phyloP scores from a whole-genome alignment of 2,888 invertebrate genomes.

The Pyrochroa serraticornis region DNA sequence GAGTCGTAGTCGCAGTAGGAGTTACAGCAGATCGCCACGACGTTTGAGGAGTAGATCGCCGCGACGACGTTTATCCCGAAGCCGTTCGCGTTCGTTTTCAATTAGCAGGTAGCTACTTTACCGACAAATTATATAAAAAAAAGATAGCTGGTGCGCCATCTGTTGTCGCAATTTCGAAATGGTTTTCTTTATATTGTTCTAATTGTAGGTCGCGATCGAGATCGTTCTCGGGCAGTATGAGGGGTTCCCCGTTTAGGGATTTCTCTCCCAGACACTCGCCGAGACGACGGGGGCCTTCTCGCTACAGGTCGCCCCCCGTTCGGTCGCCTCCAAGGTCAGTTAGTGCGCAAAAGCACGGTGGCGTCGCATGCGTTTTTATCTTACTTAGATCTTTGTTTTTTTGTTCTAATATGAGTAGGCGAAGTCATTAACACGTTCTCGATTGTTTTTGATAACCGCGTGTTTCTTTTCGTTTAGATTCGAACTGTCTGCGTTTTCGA shows the following conservation, averaged over 20 bases:
- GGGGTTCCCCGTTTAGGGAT: conserved; percentile 56
- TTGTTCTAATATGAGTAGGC: not conserved
- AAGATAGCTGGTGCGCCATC: not conserved
- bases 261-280: conserved; percentile 52
- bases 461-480: not conserved
- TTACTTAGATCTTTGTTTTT: conserved; percentile 2
- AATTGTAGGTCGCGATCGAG: conserved; percentile 68
- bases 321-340: conserved; percentile 58
- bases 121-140: not conserved
- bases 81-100: conserved; percentile 60
- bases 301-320: conserved; percentile 60
- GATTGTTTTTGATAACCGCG: not conserved
- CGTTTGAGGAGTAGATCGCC: conserved; percentile 55
- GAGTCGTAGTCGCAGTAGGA: conserved; percentile 57
- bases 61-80: conserved; percentile 48
- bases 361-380: not conserved
- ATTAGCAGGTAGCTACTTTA: conserved; percentile 60
- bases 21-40: conserved; percentile 57
- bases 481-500: not conserved
- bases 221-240: conserved; percentile 65
- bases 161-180: not conserved
- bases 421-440: not conserved
- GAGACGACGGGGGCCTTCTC: conserved; percentile 54
- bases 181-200: conserved; percentile 13
- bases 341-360: conserved; percentile 7